Evolutionary conservation across 2,113 vertebrate genomes (phyloP).

Genomic region (Oxyura jamaicensis): DNA sequence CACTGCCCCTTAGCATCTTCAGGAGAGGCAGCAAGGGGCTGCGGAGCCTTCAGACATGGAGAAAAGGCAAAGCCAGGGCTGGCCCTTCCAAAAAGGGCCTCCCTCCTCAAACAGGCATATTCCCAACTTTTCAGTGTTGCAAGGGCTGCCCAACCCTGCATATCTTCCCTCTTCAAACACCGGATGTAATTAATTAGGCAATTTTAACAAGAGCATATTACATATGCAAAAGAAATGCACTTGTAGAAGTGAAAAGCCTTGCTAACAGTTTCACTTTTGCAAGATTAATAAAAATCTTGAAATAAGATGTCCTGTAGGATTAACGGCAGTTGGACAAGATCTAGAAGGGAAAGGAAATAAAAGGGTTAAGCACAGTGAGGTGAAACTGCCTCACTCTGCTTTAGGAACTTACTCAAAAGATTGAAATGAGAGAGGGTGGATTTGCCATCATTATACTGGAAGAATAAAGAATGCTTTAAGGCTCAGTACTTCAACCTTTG

Average conservation of each 20-base stretch:
- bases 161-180: neutral
- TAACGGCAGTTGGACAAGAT: neutral
- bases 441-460: slow-evolving; percentile 34
- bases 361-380: slow-evolving; percentile 43
- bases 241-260: neutral
- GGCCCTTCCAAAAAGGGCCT: neutral
- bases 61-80: neutral
- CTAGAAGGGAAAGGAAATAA: neutral
- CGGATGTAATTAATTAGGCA: neutral
- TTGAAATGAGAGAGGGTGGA: slow-evolving; percentile 40
- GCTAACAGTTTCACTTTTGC: neutral
- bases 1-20: neutral
- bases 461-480: slow-evolving; percentile 65
- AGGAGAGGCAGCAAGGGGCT: neutral
- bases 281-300: slow-evolving; percentile 5
- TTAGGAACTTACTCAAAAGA: slow-evolving; percentile 20
- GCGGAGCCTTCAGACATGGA: neutral
- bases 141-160: neutral
- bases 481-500: slow-evolving; percentile 17
- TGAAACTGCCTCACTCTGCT: slow-evolving; percentile 37
- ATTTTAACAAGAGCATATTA: neutral
- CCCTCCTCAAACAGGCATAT: neutral
- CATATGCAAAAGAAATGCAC: neutral
- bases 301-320: neutral
- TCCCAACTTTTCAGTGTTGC: neutral